These are phyloP conservation scores for Montipora capricornis DNA, from an alignment of 64 coral and sea anemone species.

Conservation along the genomic window DNA sequence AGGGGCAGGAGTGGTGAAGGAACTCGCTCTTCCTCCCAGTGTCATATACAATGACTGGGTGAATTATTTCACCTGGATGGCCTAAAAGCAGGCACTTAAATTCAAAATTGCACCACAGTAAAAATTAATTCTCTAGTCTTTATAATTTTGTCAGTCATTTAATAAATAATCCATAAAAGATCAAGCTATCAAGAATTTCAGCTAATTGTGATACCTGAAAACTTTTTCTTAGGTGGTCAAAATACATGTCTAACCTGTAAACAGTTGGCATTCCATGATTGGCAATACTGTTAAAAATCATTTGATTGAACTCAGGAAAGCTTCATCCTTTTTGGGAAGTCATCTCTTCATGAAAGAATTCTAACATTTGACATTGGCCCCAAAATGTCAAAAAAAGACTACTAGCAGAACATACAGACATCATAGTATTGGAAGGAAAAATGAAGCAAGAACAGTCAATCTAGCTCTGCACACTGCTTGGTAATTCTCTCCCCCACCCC, in stretches of 20 bases:
- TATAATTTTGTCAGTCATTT: constrained; percentile 4
- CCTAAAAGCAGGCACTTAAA: constrained; percentile 14
- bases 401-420: not conserved
- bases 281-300: not conserved
- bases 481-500: not conserved
- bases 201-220: not conserved
- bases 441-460: not conserved
- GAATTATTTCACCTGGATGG: not conserved
- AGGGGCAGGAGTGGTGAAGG: constrained; percentile 5
- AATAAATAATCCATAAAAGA: not conserved
- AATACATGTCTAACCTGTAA: not conserved
- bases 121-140: not conserved
- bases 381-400: no score
- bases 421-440: constrained; percentile 25
- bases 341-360: no score
- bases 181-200: not conserved
- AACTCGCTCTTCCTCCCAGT: not conserved
- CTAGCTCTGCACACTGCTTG: not conserved
- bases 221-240: not conserved
- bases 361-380: no score
- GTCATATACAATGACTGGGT: not conserved
- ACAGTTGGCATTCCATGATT: constrained; percentile 11
- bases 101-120: not conserved
- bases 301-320: not conserved
- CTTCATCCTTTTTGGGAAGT: not conserved